A percentile compares a stretch with the other conserved stretches of the same genome.
phyloP scores from a whole-genome alignment of 2,888 invertebrate species.

The Glaucopsyche alexis region DNA sequence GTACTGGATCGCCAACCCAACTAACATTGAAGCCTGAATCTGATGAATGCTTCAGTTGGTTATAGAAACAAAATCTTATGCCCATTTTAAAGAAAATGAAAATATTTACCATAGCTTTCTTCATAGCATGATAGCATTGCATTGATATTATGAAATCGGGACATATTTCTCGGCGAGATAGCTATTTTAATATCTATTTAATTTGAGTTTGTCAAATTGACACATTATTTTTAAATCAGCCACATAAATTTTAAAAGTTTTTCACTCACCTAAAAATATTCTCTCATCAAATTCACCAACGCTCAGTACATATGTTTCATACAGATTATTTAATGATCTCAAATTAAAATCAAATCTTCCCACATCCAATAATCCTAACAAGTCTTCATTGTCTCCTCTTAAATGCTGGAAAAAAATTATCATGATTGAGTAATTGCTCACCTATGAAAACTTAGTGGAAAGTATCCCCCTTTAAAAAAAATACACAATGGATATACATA shows the following conservation, averaged over 20 bases:
- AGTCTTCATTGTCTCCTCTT: conserved; percentile 84
- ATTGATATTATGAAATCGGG: conserved; percentile 38
- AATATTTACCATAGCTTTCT: conserved; percentile 31
- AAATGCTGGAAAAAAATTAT: conserved; percentile 76
- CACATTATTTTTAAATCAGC: not conserved
- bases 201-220: conserved; percentile 12
- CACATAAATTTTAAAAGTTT: not conserved
- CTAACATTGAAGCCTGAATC: too few relatives aligned
- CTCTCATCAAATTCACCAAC: conserved; percentile 98
- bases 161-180: conserved; percentile 35
- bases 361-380: conserved; percentile 88
- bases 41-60: too few relatives aligned
- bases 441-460: too few relatives aligned
- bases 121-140: conserved; percentile 39
- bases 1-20: too few relatives aligned
- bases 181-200: not conserved
- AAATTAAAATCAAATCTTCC: conserved; percentile 91
- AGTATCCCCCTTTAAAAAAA: too few relatives aligned
- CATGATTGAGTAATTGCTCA: not conserved
- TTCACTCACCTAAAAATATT: conserved; percentile 90
- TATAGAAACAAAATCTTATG: too few relatives aligned
- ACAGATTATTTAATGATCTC: conserved; percentile 90
- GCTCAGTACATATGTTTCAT: conserved; percentile 94
- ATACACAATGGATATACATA: too few relatives aligned
- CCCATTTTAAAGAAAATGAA: conserved; percentile 8